Evolutionary conservation across 2,113 vertebrate genomes (phyloP).

Genomic region (Chaenocephalus aceratus): DNA sequence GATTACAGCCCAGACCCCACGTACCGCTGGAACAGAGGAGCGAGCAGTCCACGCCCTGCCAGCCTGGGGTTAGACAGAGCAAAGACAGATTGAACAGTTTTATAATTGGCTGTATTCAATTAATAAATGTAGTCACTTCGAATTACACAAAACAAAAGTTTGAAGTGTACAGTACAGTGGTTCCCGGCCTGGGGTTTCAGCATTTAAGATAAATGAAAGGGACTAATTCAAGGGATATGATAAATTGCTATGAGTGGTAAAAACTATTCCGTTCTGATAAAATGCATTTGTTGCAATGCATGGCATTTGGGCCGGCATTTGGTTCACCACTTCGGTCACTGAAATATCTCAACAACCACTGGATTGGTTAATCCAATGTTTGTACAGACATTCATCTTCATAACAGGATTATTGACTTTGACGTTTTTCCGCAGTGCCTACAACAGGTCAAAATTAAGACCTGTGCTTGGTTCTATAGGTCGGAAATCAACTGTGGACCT

Average conservation of each 20-base stretch:
- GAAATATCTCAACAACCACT: neutral
- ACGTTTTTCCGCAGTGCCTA: neutral
- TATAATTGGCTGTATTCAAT: neutral
- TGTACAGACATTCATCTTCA: neutral
- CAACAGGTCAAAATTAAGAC: neutral
- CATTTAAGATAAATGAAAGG: neutral
- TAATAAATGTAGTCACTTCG: neutral
- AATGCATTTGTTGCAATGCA: neutral
- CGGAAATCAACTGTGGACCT: too few relatives aligned
- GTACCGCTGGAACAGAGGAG: constrained; percentile 91
- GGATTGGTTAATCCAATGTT: neutral
- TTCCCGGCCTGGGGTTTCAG: neutral
- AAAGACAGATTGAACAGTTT: neutral
- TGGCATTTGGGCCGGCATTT: neutral
- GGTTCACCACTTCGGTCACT: neutral
- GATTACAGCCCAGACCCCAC: constrained; percentile 94
- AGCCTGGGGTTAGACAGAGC: constrained; percentile 82
- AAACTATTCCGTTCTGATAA: neutral
- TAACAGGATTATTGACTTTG: neutral
- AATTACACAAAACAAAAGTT: too few relatives aligned
- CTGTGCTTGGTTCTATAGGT: too few relatives aligned
- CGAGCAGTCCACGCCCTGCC: constrained; percentile 95
- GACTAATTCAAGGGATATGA: neutral
- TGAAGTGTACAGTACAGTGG: neutral
- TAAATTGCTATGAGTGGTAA: neutral